phyloP scores from a whole-genome alignment of 2,888 invertebrate species.

The Thalpophila matura region DNA sequence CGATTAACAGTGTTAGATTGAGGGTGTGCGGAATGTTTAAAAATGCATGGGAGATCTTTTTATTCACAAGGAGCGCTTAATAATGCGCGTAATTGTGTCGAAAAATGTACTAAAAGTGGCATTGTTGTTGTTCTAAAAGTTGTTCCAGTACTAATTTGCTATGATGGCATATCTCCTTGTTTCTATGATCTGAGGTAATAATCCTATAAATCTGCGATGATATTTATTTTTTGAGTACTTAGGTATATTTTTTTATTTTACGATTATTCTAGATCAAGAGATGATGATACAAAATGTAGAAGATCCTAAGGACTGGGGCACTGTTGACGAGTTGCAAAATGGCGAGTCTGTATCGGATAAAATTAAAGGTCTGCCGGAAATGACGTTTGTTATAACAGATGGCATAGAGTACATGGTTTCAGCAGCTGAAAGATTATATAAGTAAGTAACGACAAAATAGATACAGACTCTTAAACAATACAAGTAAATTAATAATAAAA shows the following conservation, averaged over 20 bases:
- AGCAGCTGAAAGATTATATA: slow-evolving; percentile 77
- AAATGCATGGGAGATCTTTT: too few species aligned
- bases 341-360: slow-evolving; percentile 73
- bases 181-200: too few species aligned
- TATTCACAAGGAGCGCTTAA: too few species aligned
- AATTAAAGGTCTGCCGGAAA: slow-evolving; percentile 77
- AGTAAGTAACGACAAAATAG: slow-evolving; percentile 71
- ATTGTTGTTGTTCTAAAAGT: too few species aligned
- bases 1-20: too few species aligned
- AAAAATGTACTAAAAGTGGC: too few species aligned
- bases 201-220: too few species aligned
- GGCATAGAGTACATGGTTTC: slow-evolving; percentile 80
- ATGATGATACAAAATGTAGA: slow-evolving; percentile 36
- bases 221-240: too few species aligned
- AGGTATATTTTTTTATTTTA: not conserved
- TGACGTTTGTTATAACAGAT: slow-evolving; percentile 78
- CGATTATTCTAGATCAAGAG: slow-evolving; percentile 34
- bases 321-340: slow-evolving; percentile 51
- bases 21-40: too few species aligned
- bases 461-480: not conserved
- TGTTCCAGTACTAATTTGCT: too few species aligned
- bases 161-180: too few species aligned
- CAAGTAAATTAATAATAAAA: not conserved
- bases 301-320: slow-evolving; percentile 38
- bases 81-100: too few species aligned